These are phyloP conservation scores for Nomada flava DNA, from an alignment of 2,888 invertebrate species.

Conservation along the genomic window DNA sequence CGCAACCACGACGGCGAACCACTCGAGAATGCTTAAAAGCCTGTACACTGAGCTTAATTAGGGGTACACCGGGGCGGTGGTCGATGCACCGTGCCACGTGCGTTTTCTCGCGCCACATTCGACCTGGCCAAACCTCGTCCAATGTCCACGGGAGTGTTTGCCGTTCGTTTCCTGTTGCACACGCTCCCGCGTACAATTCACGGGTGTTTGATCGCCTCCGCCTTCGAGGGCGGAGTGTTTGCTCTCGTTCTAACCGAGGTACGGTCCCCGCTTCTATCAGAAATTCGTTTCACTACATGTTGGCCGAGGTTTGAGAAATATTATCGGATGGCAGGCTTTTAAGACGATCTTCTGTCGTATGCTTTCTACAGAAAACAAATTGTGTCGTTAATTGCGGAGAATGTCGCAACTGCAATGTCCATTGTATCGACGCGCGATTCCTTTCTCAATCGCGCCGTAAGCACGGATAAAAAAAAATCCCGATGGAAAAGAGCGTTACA, in stretches of 20 bases:
- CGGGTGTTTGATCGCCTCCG: slow-evolving; percentile 58
- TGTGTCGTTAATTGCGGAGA: background rate
- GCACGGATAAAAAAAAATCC: background rate
- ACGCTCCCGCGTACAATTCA: slow-evolving; percentile 15
- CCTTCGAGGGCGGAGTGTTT: slow-evolving; percentile 64
- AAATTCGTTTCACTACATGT: slow-evolving; percentile 9
- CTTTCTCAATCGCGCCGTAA: background rate
- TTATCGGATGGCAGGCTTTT: background rate
- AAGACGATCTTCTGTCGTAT: background rate
- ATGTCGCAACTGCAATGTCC: background rate
- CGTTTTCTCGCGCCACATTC: slow-evolving; percentile 57
- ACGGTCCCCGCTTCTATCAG: background rate
- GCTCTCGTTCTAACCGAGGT: slow-evolving; percentile 62
- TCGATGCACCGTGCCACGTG: slow-evolving; percentile 73
- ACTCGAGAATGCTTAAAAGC: slow-evolving; percentile 65
- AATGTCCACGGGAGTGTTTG: slow-evolving; percentile 69
- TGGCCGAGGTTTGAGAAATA: background rate
- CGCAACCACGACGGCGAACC: slow-evolving; percentile 35
- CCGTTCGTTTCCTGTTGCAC: slow-evolving; percentile 65
- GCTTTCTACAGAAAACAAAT: no score
- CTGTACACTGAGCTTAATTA: slow-evolving; percentile 74
- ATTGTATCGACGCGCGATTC: background rate
- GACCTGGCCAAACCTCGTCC: slow-evolving; percentile 30
- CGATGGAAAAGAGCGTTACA: background rate
- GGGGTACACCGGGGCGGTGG: slow-evolving; percentile 70